Base-by-base conservation (phyloP, 2,797 vertebrate species). In the Florisuga fusca region DNA sequence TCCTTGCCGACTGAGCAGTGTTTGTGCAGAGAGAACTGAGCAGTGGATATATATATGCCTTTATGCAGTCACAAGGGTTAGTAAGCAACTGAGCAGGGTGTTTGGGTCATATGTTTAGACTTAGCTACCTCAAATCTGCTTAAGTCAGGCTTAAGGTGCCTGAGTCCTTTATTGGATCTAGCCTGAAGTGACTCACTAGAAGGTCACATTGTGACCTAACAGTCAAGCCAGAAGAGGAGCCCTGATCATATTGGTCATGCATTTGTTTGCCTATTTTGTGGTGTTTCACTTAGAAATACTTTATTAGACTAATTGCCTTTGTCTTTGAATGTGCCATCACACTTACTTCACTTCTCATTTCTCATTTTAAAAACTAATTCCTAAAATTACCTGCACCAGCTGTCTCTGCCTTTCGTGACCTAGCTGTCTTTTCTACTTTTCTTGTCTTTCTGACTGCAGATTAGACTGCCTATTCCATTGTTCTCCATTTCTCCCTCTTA, bases 131-230 rank as follows among this genome's bases (percentile, higher is more conserved):
- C 90, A 87, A 93, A 95, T 90, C 90, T 94, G 53, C 77, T 38
- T 67, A 87, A 88, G 84, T 89, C 50, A 43, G 71, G 59, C 88
- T 84, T 95, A 82, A 95, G 63, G 48, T 95, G 74, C 90, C 63
- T 68, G 55, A 92, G 71, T 89, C 80, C 64, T 96, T 93, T 95
- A 93, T 80, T 89, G 87, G 87, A 90, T 96, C 58, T 94, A 22
- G 48, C n/a, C 67, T 76, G 23, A 64, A 95, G 62, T 73, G 79
- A 57, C 78, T 75, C 18, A n/a, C 25, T 71, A 59, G n/a, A 91
- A 85, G 85, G 91, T 95, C 80, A 87, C 2, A 8, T 75, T 75
- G 94, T 87, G 73, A 91, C 26, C 79, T 88, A 67, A 38, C 13
- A 66, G 57, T 73, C 2, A 1, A 67, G 66, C 79, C 76, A 64